Conservation (phyloP, 2,888 invertebrate species). For the Patella caerulea region DNA sequence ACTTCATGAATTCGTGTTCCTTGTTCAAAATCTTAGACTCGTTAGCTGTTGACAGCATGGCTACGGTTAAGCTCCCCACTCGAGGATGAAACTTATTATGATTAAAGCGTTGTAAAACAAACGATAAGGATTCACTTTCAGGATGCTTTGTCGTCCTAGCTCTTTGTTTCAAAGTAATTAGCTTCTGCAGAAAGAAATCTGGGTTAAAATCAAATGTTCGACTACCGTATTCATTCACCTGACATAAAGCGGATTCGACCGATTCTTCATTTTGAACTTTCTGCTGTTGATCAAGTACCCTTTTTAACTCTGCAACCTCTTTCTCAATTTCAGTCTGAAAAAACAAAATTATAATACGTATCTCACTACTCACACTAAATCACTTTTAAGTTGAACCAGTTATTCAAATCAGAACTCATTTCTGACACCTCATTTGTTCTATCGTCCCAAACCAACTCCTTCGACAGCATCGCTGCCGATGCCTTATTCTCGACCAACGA, state of each 20-base stretch:
- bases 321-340: constrained; percentile 8
- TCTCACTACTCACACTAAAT: not conserved
- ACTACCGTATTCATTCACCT: not conserved
- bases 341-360: not conserved
- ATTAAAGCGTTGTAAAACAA: not conserved
- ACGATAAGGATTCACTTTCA: not conserved
- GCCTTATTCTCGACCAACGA: not conserved
- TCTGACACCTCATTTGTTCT: not conserved
- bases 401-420: not conserved
- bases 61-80: not conserved
- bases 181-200: not conserved
- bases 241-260: not conserved
- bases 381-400: not conserved
- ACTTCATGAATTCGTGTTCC: no score
- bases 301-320: not conserved
- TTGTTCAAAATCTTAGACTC: not conserved
- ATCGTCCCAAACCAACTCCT: not conserved
- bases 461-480: not conserved
- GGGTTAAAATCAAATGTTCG: not conserved
- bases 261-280: constrained; percentile 2
- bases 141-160: not conserved
- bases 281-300: not conserved
- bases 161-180: not conserved
- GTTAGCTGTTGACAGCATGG: not conserved
- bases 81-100: constrained; percentile 1